Percentiles rank a stretch among this genome's conserved stretches.
Evolutionary conservation across 1,140 invertebrate species (phyloP).

Genomic region (Drosophila mayri): DNA sequence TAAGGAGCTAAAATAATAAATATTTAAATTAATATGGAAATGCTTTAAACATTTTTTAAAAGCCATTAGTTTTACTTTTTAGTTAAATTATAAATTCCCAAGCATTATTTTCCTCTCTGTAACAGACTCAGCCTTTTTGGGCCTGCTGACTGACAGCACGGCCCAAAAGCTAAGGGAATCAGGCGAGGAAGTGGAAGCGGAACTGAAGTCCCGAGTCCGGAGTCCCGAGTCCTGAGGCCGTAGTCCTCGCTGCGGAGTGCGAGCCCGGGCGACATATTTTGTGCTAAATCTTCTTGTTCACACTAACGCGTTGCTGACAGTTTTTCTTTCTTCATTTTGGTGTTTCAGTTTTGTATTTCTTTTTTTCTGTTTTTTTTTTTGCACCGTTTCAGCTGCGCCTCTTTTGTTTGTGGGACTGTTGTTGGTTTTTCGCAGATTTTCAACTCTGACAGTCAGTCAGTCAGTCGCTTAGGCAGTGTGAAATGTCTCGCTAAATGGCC

Average conservation of each 20-base stretch:
- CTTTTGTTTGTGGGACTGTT: constrained; percentile 54
- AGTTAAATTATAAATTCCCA: rapidly evolving
- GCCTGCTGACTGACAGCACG: constrained; percentile 40
- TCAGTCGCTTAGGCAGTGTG: constrained; percentile 59
- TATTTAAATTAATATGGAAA: background rate
- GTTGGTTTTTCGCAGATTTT: constrained; percentile 64
- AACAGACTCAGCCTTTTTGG: constrained; percentile 19
- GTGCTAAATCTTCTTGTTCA: constrained; percentile 81
- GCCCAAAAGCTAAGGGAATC: constrained; percentile 29
- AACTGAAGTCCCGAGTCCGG: constrained; percentile 10
- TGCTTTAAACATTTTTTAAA: background rate
- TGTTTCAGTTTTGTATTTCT: constrained; percentile 36
- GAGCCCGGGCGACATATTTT: constrained; percentile 68
- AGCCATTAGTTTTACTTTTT: background rate
- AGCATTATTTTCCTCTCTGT: background rate
- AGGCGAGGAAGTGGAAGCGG: constrained; percentile 16
- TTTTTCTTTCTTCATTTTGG: constrained; percentile 69
- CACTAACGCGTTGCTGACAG: constrained; percentile 77
- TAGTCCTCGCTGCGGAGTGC: constrained; percentile 17
- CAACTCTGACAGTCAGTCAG: constrained; percentile 50
- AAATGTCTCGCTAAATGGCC: constrained; percentile 76
- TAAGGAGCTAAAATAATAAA: no score
- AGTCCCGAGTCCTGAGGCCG: constrained; percentile 26
- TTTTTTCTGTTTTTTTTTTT: constrained; percentile 1
- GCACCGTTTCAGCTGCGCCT: constrained; percentile 27